Conservation (phyloP, 2,888 invertebrate species). For the Caenorhabditis afra region DNA sequence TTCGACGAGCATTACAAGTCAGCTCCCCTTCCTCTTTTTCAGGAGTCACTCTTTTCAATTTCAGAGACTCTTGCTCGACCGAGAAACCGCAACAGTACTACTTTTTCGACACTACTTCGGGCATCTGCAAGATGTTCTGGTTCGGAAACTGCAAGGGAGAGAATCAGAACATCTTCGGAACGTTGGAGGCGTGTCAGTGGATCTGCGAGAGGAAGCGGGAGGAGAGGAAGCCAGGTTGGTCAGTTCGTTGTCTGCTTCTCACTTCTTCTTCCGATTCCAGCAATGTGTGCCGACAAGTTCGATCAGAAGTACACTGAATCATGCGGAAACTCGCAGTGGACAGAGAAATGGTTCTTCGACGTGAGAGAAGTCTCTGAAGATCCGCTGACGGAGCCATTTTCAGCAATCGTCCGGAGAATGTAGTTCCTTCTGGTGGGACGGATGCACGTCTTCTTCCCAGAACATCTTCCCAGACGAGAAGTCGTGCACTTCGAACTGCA, state of each 20-base stretch:
- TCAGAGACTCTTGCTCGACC: constrained; percentile 43
- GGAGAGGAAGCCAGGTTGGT: constrained; percentile 69
- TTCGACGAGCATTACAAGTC: constrained; percentile 67
- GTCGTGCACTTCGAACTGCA: constrained; percentile 65
- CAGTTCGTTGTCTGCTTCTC: background rate
- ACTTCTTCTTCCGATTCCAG: constrained; percentile 39
- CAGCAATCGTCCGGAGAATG: constrained; percentile 73
- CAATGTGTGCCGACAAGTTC: constrained; percentile 74
- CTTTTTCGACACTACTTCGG: constrained; percentile 72
- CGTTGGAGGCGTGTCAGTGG: constrained; percentile 77
- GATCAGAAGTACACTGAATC: constrained; percentile 73
- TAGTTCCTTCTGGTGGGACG: constrained; percentile 77
- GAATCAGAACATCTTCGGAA: constrained; percentile 76
- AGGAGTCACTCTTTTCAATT: background rate
- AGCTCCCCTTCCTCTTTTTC: background rate
- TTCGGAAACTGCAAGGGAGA: constrained; percentile 76
- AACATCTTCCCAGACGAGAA: constrained; percentile 75
- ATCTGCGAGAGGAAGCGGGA: constrained; percentile 75
- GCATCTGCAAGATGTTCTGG: constrained; percentile 78
- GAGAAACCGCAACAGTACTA: constrained; percentile 71
- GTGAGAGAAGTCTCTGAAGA: constrained; percentile 21
- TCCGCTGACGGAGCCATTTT: background rate
- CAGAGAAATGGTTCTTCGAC: constrained; percentile 71
- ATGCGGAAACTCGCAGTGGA: constrained; percentile 75
- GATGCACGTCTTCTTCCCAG: constrained; percentile 72